A percentile compares a stretch with the other conserved stretches of the same genome.
Conservation (phyloP, 2,888 invertebrate species). For the Hypercompe scribonia region DNA sequence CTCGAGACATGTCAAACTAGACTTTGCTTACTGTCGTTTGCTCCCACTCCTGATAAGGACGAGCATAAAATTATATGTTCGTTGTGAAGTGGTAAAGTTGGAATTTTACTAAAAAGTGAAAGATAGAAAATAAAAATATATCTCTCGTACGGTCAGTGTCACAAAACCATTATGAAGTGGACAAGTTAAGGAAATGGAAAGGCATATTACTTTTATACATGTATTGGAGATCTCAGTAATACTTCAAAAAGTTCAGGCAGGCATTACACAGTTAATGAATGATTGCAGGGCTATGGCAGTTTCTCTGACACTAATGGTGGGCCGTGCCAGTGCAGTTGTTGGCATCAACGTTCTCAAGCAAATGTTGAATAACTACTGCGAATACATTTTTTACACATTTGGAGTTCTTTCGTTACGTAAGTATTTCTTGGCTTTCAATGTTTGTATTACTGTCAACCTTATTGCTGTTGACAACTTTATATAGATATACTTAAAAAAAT, state of each 20-base stretch:
- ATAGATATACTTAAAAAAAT: too few relatives aligned
- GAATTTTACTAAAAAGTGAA: too few relatives aligned
- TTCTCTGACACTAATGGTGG: slow-evolving; percentile 87
- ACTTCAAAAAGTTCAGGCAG: neutral
- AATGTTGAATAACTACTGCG: slow-evolving; percentile 86
- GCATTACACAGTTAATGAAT: neutral
- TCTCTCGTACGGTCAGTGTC: too few relatives aligned
- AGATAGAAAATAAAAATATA: too few relatives aligned
- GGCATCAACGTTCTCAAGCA: slow-evolving; percentile 88
- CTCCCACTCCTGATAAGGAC: too few relatives aligned
- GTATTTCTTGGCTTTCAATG: too few relatives aligned
- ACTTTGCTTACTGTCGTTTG: too few relatives aligned
- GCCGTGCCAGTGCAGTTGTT: slow-evolving; percentile 87
- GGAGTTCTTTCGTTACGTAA: slow-evolving; percentile 79
- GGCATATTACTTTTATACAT: neutral
- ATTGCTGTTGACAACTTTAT: too few relatives aligned
- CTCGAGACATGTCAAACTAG: too few relatives aligned
- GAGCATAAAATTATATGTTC: too few relatives aligned
- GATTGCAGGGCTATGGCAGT: slow-evolving; percentile 87
- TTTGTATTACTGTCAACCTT: neutral
- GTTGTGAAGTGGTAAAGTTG: too few relatives aligned
- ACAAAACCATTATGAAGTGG: neutral
- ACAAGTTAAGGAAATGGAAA: neutral
- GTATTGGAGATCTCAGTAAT: neutral
- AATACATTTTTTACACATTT: slow-evolving; percentile 87